A percentile compares a stretch with the other conserved stretches of the same genome.
Evolutionary conservation across 2,888 invertebrate genomes (phyloP).

Genomic region (Belgica antarctica): DNA sequence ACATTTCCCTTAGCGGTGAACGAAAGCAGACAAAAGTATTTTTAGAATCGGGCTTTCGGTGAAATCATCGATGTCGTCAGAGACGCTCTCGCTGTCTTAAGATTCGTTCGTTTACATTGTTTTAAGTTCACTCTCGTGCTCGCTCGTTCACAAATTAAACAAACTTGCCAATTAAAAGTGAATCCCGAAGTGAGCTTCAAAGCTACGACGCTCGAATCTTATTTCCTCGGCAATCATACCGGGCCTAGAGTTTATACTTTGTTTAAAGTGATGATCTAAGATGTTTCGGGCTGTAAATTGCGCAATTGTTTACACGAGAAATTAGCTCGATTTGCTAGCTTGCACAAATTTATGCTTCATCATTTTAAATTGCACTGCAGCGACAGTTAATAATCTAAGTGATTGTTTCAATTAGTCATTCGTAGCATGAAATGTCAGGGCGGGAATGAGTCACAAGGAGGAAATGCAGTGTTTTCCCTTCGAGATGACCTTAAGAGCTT

Average conservation of each 20-base stretch:
- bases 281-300: neutral
- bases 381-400: constrained; percentile 12
- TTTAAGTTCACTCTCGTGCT: neutral
- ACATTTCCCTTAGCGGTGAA: neutral
- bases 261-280: neutral
- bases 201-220: no score
- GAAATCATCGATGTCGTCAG: constrained; percentile 34
- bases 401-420: constrained; percentile 9
- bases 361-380: constrained; percentile 14
- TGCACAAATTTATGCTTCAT: constrained; percentile 5
- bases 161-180: no score
- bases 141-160: neutral
- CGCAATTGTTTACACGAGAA: constrained; percentile 11
- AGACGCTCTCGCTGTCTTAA: neutral
- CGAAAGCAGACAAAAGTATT: constrained; percentile 29
- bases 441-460: neutral
- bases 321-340: neutral
- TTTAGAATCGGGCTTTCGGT: constrained; percentile 29
- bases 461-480: no score
- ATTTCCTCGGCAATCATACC: no score
- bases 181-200: no score
- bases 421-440: constrained; percentile 9
- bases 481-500: no score
- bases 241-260: neutral
- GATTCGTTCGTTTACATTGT: neutral